phyloP scores from a whole-genome alignment of 2,888 invertebrate genomes.

The Hyppa rectilinea region DNA sequence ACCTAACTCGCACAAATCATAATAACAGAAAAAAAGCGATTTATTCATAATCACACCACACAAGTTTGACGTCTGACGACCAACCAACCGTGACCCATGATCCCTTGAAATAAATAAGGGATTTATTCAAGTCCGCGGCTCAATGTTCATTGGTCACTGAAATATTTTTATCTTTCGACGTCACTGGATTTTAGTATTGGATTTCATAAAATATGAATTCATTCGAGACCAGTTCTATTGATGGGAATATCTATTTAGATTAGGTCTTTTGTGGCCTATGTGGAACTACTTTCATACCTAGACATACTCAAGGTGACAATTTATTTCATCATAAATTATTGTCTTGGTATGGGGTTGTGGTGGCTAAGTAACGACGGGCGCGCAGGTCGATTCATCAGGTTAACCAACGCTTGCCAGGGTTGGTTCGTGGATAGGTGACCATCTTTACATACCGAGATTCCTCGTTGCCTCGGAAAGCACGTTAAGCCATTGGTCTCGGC shows the following conservation, averaged over 20 bases:
- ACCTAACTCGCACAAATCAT: too few species aligned
- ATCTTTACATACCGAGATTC: too few species aligned
- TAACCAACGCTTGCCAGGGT: too few species aligned
- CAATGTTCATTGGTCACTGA: conserved; percentile 28
- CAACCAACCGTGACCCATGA: conserved; percentile 1
- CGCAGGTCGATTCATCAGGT: too few species aligned
- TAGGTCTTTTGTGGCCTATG: conserved; percentile 4
- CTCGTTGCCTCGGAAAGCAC: too few species aligned
- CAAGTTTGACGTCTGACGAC: conserved; percentile 25
- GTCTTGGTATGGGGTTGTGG: too few species aligned
- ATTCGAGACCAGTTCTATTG: conserved; percentile 17
- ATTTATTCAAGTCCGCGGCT: conserved; percentile 30
- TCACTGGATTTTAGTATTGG: conserved; percentile 53
- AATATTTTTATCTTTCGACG: conserved; percentile 62
- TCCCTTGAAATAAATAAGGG: conserved; percentile 15
- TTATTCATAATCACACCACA: neutral
- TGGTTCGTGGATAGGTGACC: too few species aligned
- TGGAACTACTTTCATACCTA: neutral
- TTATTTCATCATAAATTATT: too few species aligned
- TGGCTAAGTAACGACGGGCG: too few species aligned
- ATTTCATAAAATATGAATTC: conserved; percentile 43
- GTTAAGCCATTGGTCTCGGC: too few species aligned
- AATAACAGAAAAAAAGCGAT: neutral
- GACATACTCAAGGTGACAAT: neutral
- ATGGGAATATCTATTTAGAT: conserved; percentile 7